Percentiles rank a stretch among this genome's conserved stretches.
Conservation (phyloP, 2,797 vertebrate genomes). For the Triplophysa bombifrons region DNA sequence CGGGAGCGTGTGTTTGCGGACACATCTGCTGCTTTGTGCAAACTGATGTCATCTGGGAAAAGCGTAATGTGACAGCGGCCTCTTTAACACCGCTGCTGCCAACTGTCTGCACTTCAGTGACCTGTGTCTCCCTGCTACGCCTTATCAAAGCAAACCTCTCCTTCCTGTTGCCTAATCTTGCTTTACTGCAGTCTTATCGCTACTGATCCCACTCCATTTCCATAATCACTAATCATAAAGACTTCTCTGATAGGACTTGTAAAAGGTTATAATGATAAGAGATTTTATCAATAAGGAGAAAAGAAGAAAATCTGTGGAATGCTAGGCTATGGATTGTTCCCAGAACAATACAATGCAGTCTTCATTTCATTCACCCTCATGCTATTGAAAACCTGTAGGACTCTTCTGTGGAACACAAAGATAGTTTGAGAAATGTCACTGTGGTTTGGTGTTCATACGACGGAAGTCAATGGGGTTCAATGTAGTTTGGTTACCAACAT, state of each 20-base stretch:
- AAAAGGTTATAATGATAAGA: conserved; percentile 6
- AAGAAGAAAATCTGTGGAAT: not conserved
- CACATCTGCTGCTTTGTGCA: conserved; percentile 31
- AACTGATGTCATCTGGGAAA: not conserved
- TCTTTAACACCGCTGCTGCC: not conserved
- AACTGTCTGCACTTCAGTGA: not conserved
- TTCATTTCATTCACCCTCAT: too few species aligned
- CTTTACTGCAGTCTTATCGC: not conserved
- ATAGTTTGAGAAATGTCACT: too few species aligned
- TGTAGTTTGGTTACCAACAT: too few species aligned
- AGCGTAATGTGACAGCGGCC: not conserved
- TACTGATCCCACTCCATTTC: not conserved
- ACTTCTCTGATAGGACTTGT: not conserved
- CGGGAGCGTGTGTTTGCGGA: conserved; percentile 54
- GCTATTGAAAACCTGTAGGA: too few species aligned
- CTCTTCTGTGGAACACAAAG: too few species aligned
- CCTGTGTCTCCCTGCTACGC: not conserved
- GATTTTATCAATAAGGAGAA: not conserved
- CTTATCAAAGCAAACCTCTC: conserved; percentile 12
- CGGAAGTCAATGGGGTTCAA: too few species aligned
- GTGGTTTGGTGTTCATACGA: too few species aligned
- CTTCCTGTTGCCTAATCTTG: conserved; percentile 21
- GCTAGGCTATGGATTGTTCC: not conserved
- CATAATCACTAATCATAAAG: conserved; percentile 12
- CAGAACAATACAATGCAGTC: too few species aligned